A percentile compares a stretch with the other conserved stretches of the same genome.
phyloP scores from a whole-genome alignment of 2,113 vertebrate species.

The Gallinago paraguaiae region DNA sequence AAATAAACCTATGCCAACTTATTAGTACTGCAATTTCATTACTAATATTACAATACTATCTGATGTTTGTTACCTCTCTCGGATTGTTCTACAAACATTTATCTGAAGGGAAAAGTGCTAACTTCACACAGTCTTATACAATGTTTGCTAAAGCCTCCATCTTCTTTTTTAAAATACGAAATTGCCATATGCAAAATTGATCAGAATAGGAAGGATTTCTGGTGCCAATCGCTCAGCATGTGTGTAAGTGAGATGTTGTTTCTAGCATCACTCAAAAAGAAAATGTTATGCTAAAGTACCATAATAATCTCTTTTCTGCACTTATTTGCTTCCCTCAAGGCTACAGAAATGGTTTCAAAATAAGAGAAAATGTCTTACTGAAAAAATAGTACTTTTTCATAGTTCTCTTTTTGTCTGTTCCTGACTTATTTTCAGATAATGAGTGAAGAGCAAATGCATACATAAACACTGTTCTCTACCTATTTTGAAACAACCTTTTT shows the following conservation, averaged over 20 bases:
- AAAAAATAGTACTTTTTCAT: background rate
- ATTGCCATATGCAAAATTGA: background rate
- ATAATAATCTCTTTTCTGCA: constrained; percentile 6
- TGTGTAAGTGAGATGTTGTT: background rate
- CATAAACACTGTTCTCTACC: background rate
- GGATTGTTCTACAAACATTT: background rate
- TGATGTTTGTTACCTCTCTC: background rate
- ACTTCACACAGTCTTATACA: background rate
- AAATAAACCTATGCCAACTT: background rate
- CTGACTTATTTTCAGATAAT: constrained; percentile 11
- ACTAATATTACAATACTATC: too few species aligned
- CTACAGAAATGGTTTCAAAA: background rate
- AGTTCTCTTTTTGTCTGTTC: background rate
- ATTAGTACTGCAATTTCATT: background rate
- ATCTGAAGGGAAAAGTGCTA: background rate
- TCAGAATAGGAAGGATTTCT: background rate
- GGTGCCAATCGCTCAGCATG: background rate
- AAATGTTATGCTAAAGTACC: background rate
- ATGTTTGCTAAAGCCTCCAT: background rate
- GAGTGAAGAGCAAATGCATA: background rate
- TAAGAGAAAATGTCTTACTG: background rate
- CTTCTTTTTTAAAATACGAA: background rate
- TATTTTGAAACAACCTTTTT: background rate
- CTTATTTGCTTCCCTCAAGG: background rate
- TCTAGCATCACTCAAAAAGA: background rate